Evolutionary conservation across 2,797 vertebrate species (phyloP).

Genomic region (Coluber constrictor): DNA sequence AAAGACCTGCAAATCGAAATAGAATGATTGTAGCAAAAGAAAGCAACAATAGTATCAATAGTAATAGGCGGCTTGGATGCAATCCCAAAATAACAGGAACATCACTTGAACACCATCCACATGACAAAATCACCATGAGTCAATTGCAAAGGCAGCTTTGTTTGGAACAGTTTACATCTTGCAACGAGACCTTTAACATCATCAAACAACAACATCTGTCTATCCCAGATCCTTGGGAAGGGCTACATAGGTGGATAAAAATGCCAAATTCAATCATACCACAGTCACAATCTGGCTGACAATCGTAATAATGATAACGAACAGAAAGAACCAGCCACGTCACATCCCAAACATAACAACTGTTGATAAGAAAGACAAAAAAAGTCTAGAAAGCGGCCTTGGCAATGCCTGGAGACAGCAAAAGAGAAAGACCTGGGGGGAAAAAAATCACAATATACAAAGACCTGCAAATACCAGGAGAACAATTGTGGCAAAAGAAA

Average conservation of each 20-base stretch:
- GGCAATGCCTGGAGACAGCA: neutral
- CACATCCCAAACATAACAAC: neutral
- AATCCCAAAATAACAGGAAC: neutral
- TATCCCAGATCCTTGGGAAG: neutral
- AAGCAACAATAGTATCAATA: neutral
- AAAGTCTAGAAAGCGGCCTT: neutral
- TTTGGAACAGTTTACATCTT: neutral
- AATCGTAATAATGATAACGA: neutral
- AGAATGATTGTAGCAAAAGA: neutral
- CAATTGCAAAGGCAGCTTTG: neutral
- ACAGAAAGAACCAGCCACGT: neutral
- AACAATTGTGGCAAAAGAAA: neutral
- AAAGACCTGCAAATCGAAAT: neutral
- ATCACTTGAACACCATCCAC: neutral
- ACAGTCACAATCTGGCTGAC: no score
- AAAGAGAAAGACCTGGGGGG: neutral
- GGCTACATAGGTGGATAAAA: neutral
- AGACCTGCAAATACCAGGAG: neutral
- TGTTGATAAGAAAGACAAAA: neutral
- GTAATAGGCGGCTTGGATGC: neutral
- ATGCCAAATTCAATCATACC: neutral
- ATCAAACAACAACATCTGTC: neutral
- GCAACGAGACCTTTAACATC: neutral
- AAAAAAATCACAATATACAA: neutral
- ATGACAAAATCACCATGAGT: neutral